Conservation (phyloP, 2,888 invertebrate species). For the Tenthredo mesomela region DNA sequence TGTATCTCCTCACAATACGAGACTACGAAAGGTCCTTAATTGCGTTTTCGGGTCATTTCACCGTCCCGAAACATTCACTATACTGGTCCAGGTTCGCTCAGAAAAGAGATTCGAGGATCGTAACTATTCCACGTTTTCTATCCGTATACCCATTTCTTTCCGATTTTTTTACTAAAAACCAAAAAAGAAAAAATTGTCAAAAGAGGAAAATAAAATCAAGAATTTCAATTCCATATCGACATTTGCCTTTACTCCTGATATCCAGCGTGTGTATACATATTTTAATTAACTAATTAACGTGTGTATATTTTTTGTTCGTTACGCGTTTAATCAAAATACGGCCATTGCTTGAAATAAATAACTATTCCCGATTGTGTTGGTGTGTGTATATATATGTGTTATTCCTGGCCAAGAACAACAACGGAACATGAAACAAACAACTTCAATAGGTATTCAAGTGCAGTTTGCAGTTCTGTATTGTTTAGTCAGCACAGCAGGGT, state of each 20-base stretch:
- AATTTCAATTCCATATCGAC: not conserved
- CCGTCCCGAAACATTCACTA: not conserved
- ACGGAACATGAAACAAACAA: not conserved
- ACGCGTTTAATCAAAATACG: not conserved
- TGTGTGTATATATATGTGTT: not conserved
- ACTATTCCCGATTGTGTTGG: not conserved
- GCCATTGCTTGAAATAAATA: not conserved
- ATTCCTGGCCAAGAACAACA: not conserved
- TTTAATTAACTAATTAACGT: not conserved
- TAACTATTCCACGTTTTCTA: not conserved
- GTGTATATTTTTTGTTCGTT: not conserved
- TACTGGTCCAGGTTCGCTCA: not conserved
- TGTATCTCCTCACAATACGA: not conserved
- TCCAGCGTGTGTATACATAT: not conserved
- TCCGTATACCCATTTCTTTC: not conserved
- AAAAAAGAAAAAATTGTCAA: not conserved
- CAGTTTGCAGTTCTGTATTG: not conserved
- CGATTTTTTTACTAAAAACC: not conserved
- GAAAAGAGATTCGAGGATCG: not conserved
- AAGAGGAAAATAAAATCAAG: not conserved
- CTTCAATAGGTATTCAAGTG: not conserved
- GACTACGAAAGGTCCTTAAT: conserved; percentile 41
- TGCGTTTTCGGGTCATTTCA: conserved; percentile 49
- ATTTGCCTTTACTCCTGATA: not conserved
- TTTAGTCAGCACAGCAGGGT: not conserved